A percentile compares a stretch with the other conserved stretches of the same genome.
Conservation (phyloP, 1,140 invertebrate species). For the Drosophila punjabiensis region DNA sequence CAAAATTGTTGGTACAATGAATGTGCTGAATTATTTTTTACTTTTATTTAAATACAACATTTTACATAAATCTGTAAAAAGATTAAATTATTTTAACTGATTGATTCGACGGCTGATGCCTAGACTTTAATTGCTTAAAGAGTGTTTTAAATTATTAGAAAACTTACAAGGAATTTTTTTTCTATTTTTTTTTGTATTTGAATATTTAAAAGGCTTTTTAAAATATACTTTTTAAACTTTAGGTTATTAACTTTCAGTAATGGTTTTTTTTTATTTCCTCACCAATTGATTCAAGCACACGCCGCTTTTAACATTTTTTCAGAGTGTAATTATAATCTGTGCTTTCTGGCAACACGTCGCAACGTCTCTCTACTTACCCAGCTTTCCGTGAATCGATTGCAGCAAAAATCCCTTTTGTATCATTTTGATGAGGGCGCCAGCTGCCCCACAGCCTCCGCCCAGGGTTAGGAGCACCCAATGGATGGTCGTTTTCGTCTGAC, state of each 20-base stretch:
- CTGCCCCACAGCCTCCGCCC: slow-evolving; percentile 72
- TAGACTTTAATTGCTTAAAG: no score
- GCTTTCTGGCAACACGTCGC: background rate
- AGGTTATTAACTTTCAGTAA: background rate
- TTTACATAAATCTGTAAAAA: no score
- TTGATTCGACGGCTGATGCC: no score
- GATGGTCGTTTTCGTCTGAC: slow-evolving; percentile 76
- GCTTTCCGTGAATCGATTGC: slow-evolving; percentile 60
- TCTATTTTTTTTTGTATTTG: no score
- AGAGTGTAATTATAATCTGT: background rate
- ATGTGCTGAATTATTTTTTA: no score
- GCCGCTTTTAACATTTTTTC: no score
- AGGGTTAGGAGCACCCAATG: slow-evolving; percentile 77
- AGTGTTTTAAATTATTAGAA: background rate
- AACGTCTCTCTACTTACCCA: slow-evolving; percentile 61
- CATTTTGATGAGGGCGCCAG: slow-evolving; percentile 74
- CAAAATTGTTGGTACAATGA: no score
- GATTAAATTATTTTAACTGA: no score
- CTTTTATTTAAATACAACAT: no score
- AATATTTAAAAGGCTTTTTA: no score
- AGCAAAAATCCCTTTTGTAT: slow-evolving; percentile 69
- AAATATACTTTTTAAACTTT: background rate
- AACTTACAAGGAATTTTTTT: no score
- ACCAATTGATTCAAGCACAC: background rate
- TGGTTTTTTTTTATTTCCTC: background rate